Base-by-base conservation (phyloP, 2,888 invertebrate species). In the Lingula anatina region DNA sequence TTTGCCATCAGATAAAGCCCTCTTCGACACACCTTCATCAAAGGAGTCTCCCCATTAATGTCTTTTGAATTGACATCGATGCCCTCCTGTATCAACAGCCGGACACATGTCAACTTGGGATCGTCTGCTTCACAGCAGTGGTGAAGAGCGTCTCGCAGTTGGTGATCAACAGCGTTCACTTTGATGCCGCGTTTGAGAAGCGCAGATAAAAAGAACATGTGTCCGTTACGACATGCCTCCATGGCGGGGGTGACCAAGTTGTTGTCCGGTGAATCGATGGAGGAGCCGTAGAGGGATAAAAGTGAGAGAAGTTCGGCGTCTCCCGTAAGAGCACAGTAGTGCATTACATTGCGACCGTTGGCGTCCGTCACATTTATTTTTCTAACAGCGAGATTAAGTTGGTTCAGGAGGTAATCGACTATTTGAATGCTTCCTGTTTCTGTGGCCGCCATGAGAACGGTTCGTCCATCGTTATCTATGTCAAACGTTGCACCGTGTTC, bases 401-500 rank as follows among this genome's bases (percentile, higher is more conserved):
- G 57, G 18, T 46, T 35, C 15, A 60, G 46, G 2, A 60, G 37
- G 15, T 45, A 49, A 5, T 54, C 55, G 5, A 51, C 53, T 2
- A 58, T 27, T 1, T 39, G n/a, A 23, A 49, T 44, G 43, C 55
- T 50, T 9, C 56, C 53, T 3, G 50, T 51, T 5, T 49, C 48
- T 5, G 49, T 46, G 1, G 61, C 57, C 7, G 53, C 51, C 57
- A 57, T 57, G 2, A 60, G 49, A n/a, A 49, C 53, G 12, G 60
- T 61, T 31, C 43, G 35, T 15, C 54, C 59, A 18, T 45, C 45
- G 26, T 38, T 24, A 49, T 59, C 59, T n/a, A 42, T 18, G 2
- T 48, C 44, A n/a, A 52, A 24, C 9, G 24, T 25, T 15, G 40
- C 44, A 9, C 41, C 46, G 21, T 47, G 46, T 4, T 52, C 45